Base-by-base conservation (phyloP, 2,888 invertebrate species). In the Drosophila maculinotata region DNA sequence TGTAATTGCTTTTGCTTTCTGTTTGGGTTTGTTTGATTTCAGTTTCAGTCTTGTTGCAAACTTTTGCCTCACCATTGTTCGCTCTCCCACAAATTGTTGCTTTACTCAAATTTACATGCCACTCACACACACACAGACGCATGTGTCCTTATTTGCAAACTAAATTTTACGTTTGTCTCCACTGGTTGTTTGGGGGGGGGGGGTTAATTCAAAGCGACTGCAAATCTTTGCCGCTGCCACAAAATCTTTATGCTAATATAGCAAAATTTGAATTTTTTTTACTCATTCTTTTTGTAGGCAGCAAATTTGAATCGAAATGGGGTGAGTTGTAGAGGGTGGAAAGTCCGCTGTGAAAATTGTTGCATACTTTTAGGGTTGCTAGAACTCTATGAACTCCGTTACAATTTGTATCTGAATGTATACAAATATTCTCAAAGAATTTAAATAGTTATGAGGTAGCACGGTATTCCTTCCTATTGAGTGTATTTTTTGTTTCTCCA, bases 1-100 rank as follows among this genome's bases (percentile, higher is more conserved):
- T 76, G 82, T 81, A 85, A 87, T 85, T 83, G 85, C 76, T 87
- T 80, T 87, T 72, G 65, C 65, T 63, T 62, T 63, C 71, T 64
- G 74, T 73, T 79, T 63, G 54, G 63, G 52, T 85, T 72, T 86
- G 67, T 76, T 85, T 82, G 76, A 75, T 68, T 71, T 76, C 66
- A 47, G 76, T 78, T 72, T 39, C 67, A 70, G 54, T 49, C 65
- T 65, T 69, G 63, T 69, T 62, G 58, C 72, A 56, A 69, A 73
- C 64, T 64, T 80, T 71, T 58, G 57, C 45, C 60, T 25, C 63
- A 38, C 52, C 73, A 76, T 84, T 83, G 77, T 72, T 76, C 45
- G 53, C 62, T 52, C 71, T 65, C 80, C 77, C 69, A 78, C 67
- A 69, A 70, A 74, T 71, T 85, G 81, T 68, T 67, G 69, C 63